These are phyloP conservation scores for Syncerus caffer DNA, from an alignment of 2,797 vertebrate genomes.

Conservation along the genomic window DNA sequence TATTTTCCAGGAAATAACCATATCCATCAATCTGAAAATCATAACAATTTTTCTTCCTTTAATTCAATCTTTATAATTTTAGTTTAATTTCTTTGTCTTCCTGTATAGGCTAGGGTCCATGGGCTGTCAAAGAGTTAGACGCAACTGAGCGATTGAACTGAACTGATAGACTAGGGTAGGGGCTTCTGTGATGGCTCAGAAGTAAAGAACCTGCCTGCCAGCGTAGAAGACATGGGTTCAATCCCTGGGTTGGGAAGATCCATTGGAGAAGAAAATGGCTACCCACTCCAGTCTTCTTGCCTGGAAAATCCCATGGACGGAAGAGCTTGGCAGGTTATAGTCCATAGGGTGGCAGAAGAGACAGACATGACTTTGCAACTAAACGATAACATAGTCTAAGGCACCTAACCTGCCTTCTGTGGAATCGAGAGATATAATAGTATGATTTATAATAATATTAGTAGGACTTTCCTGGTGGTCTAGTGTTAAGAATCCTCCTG, in stretches of 20 bases:
- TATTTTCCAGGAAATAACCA: background rate
- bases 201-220: background rate
- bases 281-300: background rate
- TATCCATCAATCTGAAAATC: background rate
- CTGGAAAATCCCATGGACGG: background rate
- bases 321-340: background rate
- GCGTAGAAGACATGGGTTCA: background rate
- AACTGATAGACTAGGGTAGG: background rate
- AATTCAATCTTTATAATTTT: background rate
- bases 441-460: background rate
- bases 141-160: fast-evolving
- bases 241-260: background rate
- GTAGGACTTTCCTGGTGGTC: background rate
- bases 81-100: background rate
- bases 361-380: background rate
- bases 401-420: background rate
- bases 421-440: background rate
- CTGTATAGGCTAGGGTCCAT: background rate
- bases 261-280: background rate
- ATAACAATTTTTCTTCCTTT: background rate
- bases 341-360: background rate
- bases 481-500: background rate
- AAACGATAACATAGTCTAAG: background rate
- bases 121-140: background rate
- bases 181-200: background rate